phyloP scores from a whole-genome alignment of 2,113 vertebrate species.

The Mesembrinibis cayennensis region DNA sequence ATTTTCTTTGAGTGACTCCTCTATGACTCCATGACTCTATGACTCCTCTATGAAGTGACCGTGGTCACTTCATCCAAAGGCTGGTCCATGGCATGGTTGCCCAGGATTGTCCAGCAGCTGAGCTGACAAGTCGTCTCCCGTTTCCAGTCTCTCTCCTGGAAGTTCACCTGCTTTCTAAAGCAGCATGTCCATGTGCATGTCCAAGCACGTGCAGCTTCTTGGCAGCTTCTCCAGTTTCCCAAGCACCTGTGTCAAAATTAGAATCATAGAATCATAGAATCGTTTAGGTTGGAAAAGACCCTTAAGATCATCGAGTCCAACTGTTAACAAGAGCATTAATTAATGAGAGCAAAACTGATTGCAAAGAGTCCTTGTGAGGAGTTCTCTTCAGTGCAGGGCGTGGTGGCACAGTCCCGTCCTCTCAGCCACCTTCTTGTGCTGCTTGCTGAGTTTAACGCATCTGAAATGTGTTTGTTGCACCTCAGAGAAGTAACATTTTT shows the following conservation, averaged over 20 bases:
- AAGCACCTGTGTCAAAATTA: background rate
- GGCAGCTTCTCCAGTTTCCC: background rate
- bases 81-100: background rate
- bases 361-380: background rate
- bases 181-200: background rate
- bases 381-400: background rate
- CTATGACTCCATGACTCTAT: background rate
- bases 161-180: background rate
- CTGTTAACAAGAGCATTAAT: no score
- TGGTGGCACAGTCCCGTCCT: background rate
- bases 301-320: no score
- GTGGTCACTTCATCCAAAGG: background rate
- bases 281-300: no score
- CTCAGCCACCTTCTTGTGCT: background rate
- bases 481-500: background rate
- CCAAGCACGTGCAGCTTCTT: background rate
- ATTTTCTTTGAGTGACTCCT: background rate
- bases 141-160: background rate
- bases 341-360: background rate
- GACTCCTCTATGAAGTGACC: background rate
- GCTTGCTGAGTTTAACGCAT: background rate
- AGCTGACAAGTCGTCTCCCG: fast-evolving
- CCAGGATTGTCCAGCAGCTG: background rate
- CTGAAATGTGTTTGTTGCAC: background rate
- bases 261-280: no score